Evolutionary conservation across 1,140 invertebrate species (phyloP).

Genomic region (Daktulosphaira vitifoliae): DNA sequence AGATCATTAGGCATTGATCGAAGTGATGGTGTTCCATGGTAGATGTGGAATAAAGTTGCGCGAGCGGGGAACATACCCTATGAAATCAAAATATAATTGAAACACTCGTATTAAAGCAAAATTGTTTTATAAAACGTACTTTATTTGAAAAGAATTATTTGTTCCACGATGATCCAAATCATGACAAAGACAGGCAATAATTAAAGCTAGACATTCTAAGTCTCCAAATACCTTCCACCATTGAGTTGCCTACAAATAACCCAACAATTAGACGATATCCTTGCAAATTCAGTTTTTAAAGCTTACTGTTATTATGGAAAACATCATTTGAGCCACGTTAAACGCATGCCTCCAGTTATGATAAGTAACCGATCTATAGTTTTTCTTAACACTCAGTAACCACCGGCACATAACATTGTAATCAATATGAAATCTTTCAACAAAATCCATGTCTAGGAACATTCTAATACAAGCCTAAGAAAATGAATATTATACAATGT

Average conservation of each 20-base stretch:
- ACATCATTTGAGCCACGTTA: conserved; percentile 95
- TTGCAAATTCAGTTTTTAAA: no score
- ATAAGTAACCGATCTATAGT: conserved; percentile 91
- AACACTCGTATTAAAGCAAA: not conserved
- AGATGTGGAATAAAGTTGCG: conserved; percentile 88
- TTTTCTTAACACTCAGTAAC: conserved; percentile 91
- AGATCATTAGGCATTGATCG: conserved; percentile 92
- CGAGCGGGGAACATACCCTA: conserved; percentile 81
- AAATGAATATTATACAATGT: not conserved
- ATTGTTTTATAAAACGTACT: conserved; percentile 50
- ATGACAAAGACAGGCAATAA: conserved; percentile 93
- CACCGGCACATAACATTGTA: conserved; percentile 81
- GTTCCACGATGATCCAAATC: conserved; percentile 94
- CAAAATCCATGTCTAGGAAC: conserved; percentile 84
- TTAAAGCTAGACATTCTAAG: conserved; percentile 83
- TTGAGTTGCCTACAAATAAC: conserved; percentile 61
- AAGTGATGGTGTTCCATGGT: conserved; percentile 98
- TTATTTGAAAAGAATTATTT: conserved; percentile 97
- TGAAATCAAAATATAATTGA: conserved; percentile 37
- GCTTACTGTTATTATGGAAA: conserved; percentile 78
- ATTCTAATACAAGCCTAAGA: conserved; percentile 72
- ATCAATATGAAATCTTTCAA: conserved; percentile 82
- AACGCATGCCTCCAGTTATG: conserved; percentile 96
- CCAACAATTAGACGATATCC: not conserved
- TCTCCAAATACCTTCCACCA: conserved; percentile 88